Conservation (phyloP, 2,888 invertebrate genomes). For the Stegophylla sp. region DNA sequence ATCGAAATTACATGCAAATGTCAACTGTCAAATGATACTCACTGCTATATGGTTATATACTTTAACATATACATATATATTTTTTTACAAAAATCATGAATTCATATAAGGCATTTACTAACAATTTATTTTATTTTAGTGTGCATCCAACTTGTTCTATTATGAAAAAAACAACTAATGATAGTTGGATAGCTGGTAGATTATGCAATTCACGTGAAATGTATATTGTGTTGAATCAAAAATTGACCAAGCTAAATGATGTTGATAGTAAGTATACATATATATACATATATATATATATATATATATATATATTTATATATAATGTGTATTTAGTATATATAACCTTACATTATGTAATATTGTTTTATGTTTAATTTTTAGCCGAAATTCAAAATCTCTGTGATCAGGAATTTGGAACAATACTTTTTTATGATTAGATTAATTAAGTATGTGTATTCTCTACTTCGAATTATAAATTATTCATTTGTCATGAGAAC, state of each 20-base stretch:
- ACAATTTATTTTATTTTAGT: slow-evolving; percentile 20
- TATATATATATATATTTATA: background rate
- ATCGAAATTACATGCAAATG: too few relatives aligned
- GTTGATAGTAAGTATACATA: slow-evolving; percentile 34
- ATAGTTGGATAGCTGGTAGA: slow-evolving; percentile 51
- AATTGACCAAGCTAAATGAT: slow-evolving; percentile 46
- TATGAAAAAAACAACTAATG: slow-evolving; percentile 51
- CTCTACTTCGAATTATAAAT: slow-evolving; percentile 10
- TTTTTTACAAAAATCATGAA: background rate
- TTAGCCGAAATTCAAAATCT: slow-evolving; percentile 49
- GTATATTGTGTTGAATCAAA: slow-evolving; percentile 54
- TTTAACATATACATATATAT: background rate
- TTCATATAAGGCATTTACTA: too few relatives aligned
- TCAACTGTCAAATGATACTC: too few relatives aligned
- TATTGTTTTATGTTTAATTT: slow-evolving; percentile 6
- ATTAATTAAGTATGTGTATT: slow-evolving; percentile 3
- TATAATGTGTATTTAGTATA: too few relatives aligned
- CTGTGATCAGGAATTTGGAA: slow-evolving; percentile 55
- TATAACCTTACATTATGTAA: background rate
- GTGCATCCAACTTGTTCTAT: slow-evolving; percentile 44
- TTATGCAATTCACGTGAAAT: slow-evolving; percentile 55
- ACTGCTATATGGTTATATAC: too few relatives aligned
- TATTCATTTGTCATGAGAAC: background rate
- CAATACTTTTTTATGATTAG: slow-evolving; percentile 57
- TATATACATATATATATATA: background rate